Conservation (phyloP, 2,797 vertebrate species). For the Hippopotamyrus pictus region DNA sequence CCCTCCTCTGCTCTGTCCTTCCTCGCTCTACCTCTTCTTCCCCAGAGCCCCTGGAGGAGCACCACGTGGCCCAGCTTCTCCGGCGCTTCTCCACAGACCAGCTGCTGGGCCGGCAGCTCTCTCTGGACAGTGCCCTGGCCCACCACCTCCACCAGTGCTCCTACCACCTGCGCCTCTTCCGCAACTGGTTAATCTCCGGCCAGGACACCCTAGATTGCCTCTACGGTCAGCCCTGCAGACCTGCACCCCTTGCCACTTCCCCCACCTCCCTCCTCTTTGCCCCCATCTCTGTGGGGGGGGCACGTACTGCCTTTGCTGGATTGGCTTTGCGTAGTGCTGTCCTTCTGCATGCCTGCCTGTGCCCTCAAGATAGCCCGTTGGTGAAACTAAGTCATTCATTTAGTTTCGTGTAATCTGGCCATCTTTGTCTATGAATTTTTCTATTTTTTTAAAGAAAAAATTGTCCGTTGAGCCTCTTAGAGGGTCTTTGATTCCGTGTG, state of each 20-base stretch:
- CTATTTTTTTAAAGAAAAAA: background rate
- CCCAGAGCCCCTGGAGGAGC: slow-evolving; percentile 87
- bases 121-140: slow-evolving; percentile 84
- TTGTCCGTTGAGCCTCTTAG: background rate
- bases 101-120: slow-evolving; percentile 72
- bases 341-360: slow-evolving; percentile 55
- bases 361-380: slow-evolving; percentile 44
- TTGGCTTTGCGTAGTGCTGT: slow-evolving; percentile 50
- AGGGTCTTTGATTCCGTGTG: background rate
- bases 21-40: slow-evolving; percentile 63
- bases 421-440: background rate
- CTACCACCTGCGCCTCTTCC: slow-evolving; percentile 98
- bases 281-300: slow-evolving; percentile 36
- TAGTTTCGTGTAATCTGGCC: background rate
- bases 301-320: slow-evolving; percentile 21
- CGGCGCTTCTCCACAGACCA: slow-evolving; percentile 83
- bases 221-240: slow-evolving; percentile 81
- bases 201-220: slow-evolving; percentile 91
- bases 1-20: slow-evolving; percentile 50
- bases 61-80: slow-evolving; percentile 87
- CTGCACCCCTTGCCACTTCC: slow-evolving; percentile 27
- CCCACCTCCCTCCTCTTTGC: slow-evolving; percentile 18
- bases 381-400: slow-evolving; percentile 39
- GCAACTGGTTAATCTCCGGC: slow-evolving; percentile 96
- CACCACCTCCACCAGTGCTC: slow-evolving; percentile 96